Evolutionary conservation across 2,113 vertebrate genomes (phyloP), one percentile per base, ranked within the genome.

Genomic region (Pantherophis guttatus): DNA sequence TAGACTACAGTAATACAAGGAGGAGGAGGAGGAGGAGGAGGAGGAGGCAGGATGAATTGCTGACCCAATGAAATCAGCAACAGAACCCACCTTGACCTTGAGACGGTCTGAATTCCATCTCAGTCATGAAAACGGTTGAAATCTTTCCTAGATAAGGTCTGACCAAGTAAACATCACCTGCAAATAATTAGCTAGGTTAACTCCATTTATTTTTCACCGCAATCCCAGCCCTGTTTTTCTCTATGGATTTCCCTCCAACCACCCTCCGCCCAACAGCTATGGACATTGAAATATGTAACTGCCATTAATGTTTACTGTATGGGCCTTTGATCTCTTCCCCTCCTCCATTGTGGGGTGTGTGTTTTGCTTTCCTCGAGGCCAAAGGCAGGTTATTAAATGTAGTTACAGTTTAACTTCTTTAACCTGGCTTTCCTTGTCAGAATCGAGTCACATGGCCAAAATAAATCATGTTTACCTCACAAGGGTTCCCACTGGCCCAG

Each of bases 101-200:
- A 7, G 8, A 44, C 33, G 91, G 59, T 89, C 87, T 75, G 62
- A 81, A 89, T 89, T 88, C 52, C 52, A 55, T 39, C 75, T 44
- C 87, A 9, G 23, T 15, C 92, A 85, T 92, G 87, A 85, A 89
- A 92, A 70, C 24, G 19, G 48, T 90, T 86, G 88, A 53, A 90
- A 65, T 53, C 75, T 87, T 57, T 93, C 52, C 55, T 11, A 65
- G 92, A 87, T 93, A 93, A 90, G 89, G 81, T 26, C 21, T 53
- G 55, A 55, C 89, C 86, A 54, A 87, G 89, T 90, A 90, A 93
- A 93, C 92, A 86, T 5, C 6, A 1, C 1, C 12, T 86, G 29
- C 11, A 90, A 93, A 93, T 93, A n/a, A 93, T 93, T 93, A 93
- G 89, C 89, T 53, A 44, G 81, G 21, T 62, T 53, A 86, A 90